These are phyloP conservation scores for Temnothorax unifasciatus DNA, from an alignment of 2,888 invertebrate genomes.

Conservation along the genomic window DNA sequence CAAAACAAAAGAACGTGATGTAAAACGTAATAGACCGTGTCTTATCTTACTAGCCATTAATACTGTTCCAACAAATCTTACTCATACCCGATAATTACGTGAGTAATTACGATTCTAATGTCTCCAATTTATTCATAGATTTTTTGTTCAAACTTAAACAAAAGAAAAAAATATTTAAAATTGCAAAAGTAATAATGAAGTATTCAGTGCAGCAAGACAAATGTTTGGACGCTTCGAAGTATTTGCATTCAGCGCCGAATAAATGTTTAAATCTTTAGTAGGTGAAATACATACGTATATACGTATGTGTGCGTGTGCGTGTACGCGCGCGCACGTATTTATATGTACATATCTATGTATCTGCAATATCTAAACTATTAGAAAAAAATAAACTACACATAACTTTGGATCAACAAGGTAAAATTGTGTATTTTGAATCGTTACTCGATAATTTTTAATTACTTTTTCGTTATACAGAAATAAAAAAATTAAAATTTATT, in stretches of 20 bases:
- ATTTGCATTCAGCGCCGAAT: background rate
- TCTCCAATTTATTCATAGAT: background rate
- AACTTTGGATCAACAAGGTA: no score
- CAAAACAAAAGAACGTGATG: slow-evolving; percentile 61
- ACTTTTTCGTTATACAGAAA: no score
- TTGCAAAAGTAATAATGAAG: background rate
- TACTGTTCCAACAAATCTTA: slow-evolving; percentile 63
- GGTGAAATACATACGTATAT: background rate
- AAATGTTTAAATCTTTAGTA: background rate
- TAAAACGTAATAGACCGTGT: slow-evolving; percentile 48
- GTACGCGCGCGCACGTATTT: no score
- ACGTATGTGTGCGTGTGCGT: no score
- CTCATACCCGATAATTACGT: slow-evolving; percentile 69
- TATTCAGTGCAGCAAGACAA: background rate
- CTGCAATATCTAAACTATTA: no score
- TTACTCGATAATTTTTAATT: no score
- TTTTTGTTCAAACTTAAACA: background rate
- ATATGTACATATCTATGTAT: no score
- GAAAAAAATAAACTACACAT: no score
- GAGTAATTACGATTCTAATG: slow-evolving; percentile 69
- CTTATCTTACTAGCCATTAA: slow-evolving; percentile 64
- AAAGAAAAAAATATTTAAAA: background rate
- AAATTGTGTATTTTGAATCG: no score
- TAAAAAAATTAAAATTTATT: no score
- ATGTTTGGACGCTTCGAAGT: background rate